phyloP scores from a whole-genome alignment of 2,113 vertebrate species.

The Cyphomyrus plagiostoma region DNA sequence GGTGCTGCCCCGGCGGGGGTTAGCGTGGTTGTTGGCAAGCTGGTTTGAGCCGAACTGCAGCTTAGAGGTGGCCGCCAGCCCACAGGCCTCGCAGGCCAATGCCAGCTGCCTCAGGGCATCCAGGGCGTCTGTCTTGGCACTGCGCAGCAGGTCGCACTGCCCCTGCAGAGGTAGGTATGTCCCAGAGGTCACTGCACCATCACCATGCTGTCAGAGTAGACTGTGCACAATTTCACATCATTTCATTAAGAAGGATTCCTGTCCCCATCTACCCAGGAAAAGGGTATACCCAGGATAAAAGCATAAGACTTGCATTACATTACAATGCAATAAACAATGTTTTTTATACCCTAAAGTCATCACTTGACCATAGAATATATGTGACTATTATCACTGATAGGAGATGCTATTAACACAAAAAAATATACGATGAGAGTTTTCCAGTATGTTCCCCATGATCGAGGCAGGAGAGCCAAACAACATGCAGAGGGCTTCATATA shows the following conservation, averaged over 20 bases:
- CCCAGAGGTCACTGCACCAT: not conserved
- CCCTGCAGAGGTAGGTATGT: constrained; percentile 62
- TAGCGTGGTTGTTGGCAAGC: constrained; percentile 23
- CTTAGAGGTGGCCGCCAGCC: constrained; percentile 64
- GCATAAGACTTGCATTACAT: not conserved
- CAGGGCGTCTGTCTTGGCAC: constrained; percentile 81
- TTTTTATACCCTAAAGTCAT: not conserved
- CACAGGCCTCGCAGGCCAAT: constrained; percentile 80
- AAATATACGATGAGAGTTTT: not conserved
- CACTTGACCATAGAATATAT: not conserved
- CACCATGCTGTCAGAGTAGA: not conserved
- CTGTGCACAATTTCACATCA: not conserved
- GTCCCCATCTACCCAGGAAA: not conserved
- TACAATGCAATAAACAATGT: not conserved
- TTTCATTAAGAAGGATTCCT: not conserved
- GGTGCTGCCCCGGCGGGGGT: constrained; percentile 49
- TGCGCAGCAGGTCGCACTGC: constrained; percentile 86
- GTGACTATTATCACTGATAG: not conserved
- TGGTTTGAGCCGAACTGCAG: constrained; percentile 50
- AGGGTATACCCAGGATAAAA: not conserved
- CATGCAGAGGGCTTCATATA: not conserved
- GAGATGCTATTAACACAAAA: not conserved
- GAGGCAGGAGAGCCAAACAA: not conserved
- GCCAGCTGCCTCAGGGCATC: constrained; percentile 93
- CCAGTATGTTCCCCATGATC: not conserved